Evolutionary conservation across 1,140 invertebrate species (phyloP).

Genomic region (Cylas formicarius): DNA sequence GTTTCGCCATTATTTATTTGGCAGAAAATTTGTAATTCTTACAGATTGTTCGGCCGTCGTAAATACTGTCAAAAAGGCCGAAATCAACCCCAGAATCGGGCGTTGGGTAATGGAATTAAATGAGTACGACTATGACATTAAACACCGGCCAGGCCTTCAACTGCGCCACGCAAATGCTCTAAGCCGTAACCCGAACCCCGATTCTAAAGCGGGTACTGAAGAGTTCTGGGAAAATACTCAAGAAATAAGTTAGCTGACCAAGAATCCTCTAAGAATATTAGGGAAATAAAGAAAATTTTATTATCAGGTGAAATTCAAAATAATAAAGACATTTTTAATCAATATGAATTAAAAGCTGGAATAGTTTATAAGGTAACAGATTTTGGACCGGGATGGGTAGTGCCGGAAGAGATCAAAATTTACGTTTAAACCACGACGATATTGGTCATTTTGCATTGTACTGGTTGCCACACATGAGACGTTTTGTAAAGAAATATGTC

Average conservation of each 20-base stretch:
- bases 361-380: constrained; percentile 10
- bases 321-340: constrained; percentile 5
- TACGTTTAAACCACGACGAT: constrained; percentile 40
- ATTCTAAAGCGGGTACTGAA: neutral
- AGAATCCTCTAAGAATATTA: constrained; percentile 1
- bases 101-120: constrained; percentile 28
- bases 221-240: constrained; percentile 8
- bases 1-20: constrained; percentile 26
- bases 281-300: constrained; percentile 2
- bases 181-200: constrained; percentile 5
- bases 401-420: too few species aligned
- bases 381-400: neutral
- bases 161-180: constrained; percentile 25
- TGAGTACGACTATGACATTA: constrained; percentile 29
- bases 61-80: constrained; percentile 24
- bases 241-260: constrained; percentile 5
- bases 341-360: constrained; percentile 4
- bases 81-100: constrained; percentile 26
- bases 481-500: constrained; percentile 3
- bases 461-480: too few species aligned
- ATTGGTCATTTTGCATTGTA: constrained; percentile 31
- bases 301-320: neutral
- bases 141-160: constrained; percentile 22
- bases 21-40: constrained; percentile 20
- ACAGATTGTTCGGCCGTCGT: constrained; percentile 30